phyloP scores from a whole-genome alignment of 2,113 vertebrate genomes.

The Neolamprologus toae region DNA sequence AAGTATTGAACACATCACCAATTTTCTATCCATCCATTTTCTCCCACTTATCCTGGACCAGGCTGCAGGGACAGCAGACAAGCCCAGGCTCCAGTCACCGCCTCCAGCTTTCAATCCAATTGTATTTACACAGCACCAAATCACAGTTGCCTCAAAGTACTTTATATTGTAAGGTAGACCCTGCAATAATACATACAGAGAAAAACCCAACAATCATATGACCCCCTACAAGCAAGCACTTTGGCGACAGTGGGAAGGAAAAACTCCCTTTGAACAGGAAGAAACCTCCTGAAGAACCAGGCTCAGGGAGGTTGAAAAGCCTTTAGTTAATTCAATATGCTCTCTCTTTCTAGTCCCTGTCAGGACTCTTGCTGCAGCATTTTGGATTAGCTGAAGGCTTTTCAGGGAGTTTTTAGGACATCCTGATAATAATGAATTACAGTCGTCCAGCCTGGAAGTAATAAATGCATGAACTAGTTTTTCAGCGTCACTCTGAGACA shows the following conservation, averaged over 20 bases:
- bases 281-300: not conserved
- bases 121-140: not conserved
- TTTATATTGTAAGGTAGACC: not conserved
- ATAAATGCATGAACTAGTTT: not conserved
- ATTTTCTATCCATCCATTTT: not conserved
- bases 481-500: not conserved
- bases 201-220: not conserved
- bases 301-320: not conserved
- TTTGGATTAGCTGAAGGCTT: accelerated
- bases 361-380: not conserved
- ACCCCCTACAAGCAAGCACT: not conserved
- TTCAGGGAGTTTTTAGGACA: accelerated
- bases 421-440: not conserved
- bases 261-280: not conserved
- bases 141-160: not conserved
- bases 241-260: not conserved
- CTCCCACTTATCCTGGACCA: not conserved
- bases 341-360: not conserved
- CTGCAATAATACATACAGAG: not conserved
- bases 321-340: not conserved
- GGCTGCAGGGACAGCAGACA: not conserved
- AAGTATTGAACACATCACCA: too few relatives aligned
- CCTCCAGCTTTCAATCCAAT: not conserved
- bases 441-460: not conserved
- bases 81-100: not conserved